Evolutionary conservation across 2,888 invertebrate genomes (phyloP), one percentile per base, ranked within the genome.

Genomic region (Anarsia innoxiella): DNA sequence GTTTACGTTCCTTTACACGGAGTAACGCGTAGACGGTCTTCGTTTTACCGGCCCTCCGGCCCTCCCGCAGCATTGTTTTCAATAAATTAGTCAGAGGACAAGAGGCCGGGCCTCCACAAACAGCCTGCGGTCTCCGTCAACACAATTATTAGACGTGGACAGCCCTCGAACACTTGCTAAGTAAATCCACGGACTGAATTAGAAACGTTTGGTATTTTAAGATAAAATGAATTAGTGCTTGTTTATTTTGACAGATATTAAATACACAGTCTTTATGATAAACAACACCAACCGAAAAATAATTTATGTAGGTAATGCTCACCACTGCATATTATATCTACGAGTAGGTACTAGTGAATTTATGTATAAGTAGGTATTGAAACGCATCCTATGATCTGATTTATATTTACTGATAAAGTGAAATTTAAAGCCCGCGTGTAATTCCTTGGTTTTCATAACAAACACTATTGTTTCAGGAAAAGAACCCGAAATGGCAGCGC

Each of bases 71-170:
- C 68, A 73, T 79, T 84, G 84, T 84, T 84, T 82, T 83, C 80
- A 78, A 83, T 83, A 78, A 82, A 83, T 84, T 84, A 82, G 66
- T 56, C 66, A 58, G 44, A 73, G 75, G 73, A 75, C 78, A 73
- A 72, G 67, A 68, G 71, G 58, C 57, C 46, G 51, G 50, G 51
- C 49, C 72, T 72, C 57, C 44, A 56, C 64, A 78, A 82, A 83
- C 71, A 82, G 66, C 84, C 80, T 38, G 14, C 40, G 66, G 84
- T 46, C 68, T 83, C 61, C 67, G 78, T 78, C 77, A 84, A 84
- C 83, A 84, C 83, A 84, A 84, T 84, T 84, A 84, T 83, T 83
- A 82, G 82, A 72, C 80, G 79, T 75, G 82, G 82, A 76, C 85
- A 82, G 79, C 83, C 73, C 67, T 56, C 56, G 70, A 79, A 78